phyloP scores from a whole-genome alignment of 2,113 vertebrate species.

The Phaethornis superciliosus region DNA sequence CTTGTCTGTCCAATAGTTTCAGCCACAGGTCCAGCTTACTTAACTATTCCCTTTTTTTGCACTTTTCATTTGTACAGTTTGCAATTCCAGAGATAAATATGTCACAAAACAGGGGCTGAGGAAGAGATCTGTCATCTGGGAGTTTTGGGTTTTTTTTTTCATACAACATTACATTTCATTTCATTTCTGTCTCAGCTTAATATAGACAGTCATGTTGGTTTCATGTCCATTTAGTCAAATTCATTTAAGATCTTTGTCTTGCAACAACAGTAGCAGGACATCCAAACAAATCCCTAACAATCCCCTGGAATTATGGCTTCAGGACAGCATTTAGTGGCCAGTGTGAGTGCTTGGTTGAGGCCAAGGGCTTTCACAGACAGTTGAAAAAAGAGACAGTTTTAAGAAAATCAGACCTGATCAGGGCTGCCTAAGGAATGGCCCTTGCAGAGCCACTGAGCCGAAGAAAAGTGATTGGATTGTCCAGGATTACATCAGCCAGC shows the following conservation, averaged over 20 bases:
- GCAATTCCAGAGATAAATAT: not conserved
- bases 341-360: not conserved
- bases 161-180: not conserved
- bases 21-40: not conserved
- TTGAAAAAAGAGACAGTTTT: not conserved
- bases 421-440: not conserved
- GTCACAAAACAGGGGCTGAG: not conserved
- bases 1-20: not conserved
- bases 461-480: not conserved
- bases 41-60: not conserved
- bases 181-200: not conserved
- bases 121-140: not conserved
- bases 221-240: not conserved
- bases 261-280: not conserved
- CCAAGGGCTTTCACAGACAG: not conserved
- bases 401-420: not conserved
- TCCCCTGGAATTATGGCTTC: not conserved
- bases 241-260: not conserved
- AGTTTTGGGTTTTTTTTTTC: not conserved
- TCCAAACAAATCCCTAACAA: not conserved
- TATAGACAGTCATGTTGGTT: not conserved
- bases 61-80: not conserved
- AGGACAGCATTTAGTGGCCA: not conserved
- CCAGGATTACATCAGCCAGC: not conserved
- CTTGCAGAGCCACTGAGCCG: not conserved